These are phyloP conservation scores for Balearica regulorum DNA, from an alignment of 2,797 vertebrate species.

Conservation along the genomic window DNA sequence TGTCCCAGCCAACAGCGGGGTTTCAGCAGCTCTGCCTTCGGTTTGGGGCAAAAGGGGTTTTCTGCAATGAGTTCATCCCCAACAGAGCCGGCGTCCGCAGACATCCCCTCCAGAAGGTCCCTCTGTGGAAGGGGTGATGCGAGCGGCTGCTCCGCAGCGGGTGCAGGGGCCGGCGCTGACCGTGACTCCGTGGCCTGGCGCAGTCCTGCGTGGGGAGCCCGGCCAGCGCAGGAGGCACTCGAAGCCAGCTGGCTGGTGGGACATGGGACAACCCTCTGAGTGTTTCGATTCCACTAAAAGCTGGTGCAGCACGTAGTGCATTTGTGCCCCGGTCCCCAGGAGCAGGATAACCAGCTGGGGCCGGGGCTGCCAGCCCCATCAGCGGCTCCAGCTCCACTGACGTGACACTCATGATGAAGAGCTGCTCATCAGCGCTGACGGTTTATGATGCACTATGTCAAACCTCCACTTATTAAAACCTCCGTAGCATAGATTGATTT, in stretches of 20 bases:
- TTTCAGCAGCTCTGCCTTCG: not conserved
- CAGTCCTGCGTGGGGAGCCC: not conserved
- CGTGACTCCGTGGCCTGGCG: too few species aligned
- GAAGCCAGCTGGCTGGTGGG: not conserved
- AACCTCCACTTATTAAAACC: slow-evolving; percentile 63
- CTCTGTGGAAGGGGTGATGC: fast-evolving
- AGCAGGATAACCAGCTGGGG: not conserved
- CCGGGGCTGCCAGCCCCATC: not conserved
- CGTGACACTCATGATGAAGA: slow-evolving; percentile 40
- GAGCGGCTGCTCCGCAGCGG: fast-evolving
- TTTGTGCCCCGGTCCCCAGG: too few species aligned
- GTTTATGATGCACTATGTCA: slow-evolving; percentile 48
- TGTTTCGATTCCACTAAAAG: not conserved
- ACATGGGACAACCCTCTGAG: not conserved
- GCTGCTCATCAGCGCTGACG: slow-evolving; percentile 37
- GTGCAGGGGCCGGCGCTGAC: too few species aligned
- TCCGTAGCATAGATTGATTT: slow-evolving; percentile 21
- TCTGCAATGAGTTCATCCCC: not conserved
- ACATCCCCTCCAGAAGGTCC: not conserved
- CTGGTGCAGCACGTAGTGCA: not conserved
- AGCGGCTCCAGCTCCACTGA: not conserved
- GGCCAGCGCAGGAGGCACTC: too few species aligned
- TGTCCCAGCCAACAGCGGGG: fast-evolving
- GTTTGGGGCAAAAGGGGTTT: not conserved
- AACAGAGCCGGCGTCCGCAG: fast-evolving